These are phyloP conservation scores for Cryptocephalus primarius DNA, from an alignment of 2,888 invertebrate species.

Conservation along the genomic window DNA sequence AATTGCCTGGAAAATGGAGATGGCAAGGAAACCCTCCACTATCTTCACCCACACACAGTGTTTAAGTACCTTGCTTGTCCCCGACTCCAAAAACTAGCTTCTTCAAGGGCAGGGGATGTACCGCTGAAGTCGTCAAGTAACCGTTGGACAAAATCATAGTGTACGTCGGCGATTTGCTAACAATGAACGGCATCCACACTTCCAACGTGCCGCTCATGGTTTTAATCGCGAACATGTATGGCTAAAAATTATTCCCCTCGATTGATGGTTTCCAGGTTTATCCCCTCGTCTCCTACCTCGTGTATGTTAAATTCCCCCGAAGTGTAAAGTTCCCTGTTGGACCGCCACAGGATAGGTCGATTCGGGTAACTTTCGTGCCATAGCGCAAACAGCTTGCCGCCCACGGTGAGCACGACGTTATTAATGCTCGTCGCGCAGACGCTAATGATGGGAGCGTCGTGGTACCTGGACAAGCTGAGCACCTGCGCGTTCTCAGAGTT, in stretches of 20 bases:
- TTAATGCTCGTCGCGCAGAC: slow-evolving; percentile 5
- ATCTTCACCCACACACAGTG: too few relatives aligned
- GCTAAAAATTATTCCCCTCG: slow-evolving; percentile 8
- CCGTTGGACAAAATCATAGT: slow-evolving; percentile 18
- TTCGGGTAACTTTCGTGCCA: slow-evolving; percentile 45
- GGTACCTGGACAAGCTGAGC: slow-evolving; percentile 37
- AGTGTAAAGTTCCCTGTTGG: slow-evolving; percentile 46
- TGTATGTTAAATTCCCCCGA: slow-evolving; percentile 56
- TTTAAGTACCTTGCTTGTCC: slow-evolving; percentile 42
- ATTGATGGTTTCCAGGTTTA: slow-evolving; percentile 43
- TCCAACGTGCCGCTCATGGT: slow-evolving; percentile 37
- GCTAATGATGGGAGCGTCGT: slow-evolving; percentile 55
- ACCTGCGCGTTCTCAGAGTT: slow-evolving; percentile 51
- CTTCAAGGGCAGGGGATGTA: slow-evolving; percentile 28
- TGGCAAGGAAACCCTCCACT: too few relatives aligned
- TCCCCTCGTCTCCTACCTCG: slow-evolving; percentile 15
- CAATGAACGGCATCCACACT: slow-evolving; percentile 66
- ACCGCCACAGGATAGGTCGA: slow-evolving; percentile 57
- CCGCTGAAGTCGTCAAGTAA: slow-evolving; percentile 16
- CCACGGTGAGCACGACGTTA: slow-evolving; percentile 19
- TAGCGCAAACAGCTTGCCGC: slow-evolving; percentile 31
- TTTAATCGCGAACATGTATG: slow-evolving; percentile 13
- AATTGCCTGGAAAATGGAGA: too few relatives aligned
- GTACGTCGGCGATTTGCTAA: slow-evolving; percentile 45
- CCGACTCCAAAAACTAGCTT: slow-evolving; percentile 55